A percentile compares a stretch with the other conserved stretches of the same genome.
These are phyloP conservation scores for Drosophila mettleri DNA, from an alignment of 2,888 invertebrate genomes.

Conservation along the genomic window DNA sequence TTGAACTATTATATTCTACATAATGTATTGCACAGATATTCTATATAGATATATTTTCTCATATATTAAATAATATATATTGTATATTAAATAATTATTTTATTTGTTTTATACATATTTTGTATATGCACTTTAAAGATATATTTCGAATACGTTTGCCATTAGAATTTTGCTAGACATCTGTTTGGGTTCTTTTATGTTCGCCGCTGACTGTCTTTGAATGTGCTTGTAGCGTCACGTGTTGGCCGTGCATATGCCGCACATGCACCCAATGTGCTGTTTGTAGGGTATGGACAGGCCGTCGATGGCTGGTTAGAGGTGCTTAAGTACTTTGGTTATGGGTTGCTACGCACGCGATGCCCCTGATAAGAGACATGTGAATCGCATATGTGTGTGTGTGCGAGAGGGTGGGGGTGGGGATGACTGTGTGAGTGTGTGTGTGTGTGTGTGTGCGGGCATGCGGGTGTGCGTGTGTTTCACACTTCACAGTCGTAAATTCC, in stretches of 20 bases:
- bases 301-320: conserved; percentile 20
- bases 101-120: too few species aligned
- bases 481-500: conserved; percentile 38
- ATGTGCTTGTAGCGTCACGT: background rate
- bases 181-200: too few species aligned
- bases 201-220: too few species aligned
- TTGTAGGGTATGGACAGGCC: conserved; percentile 1
- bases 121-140: too few species aligned
- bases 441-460: background rate
- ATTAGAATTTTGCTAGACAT: too few species aligned
- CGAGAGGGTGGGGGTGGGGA: background rate
- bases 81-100: too few species aligned
- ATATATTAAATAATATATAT: too few species aligned
- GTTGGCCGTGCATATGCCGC: background rate
- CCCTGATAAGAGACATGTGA: conserved; percentile 23
- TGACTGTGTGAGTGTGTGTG: background rate
- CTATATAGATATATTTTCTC: too few species aligned
- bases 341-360: conserved; percentile 42
- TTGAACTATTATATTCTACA: too few species aligned
- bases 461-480: conserved; percentile 27
- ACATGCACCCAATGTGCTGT: background rate
- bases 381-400: conserved; percentile 6
- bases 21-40: too few species aligned
- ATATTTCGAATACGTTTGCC: too few species aligned
- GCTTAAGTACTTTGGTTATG: conserved; percentile 45